Evolutionary conservation across 2,888 invertebrate species (phyloP), one percentile per base, ranked within the genome.

Genomic region (Liopterus haemorrhoidalis): DNA sequence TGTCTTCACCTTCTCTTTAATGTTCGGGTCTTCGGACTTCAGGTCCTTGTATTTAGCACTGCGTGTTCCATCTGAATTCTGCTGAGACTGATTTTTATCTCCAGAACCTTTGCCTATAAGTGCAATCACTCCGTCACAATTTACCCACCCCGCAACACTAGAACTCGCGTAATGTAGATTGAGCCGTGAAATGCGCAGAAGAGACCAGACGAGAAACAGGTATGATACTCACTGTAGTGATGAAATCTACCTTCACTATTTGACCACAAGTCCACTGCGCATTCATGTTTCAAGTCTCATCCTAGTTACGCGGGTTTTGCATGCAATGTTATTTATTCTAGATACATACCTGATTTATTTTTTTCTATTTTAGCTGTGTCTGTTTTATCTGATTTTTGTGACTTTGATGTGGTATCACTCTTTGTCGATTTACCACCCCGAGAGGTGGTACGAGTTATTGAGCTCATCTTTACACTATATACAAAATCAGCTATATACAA

Each of bases 401-500:
- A 54, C 60, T 68, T 65, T 41, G 41, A 41, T 35, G 46, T 39
- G 12, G 32, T 46, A 48, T 68, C 68, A 48, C 62, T 59, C 59
- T 68, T 68, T 44, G 60, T 54, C 53, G 64, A 64, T 59, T 68
- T 69, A 49, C 79, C 79, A 74, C 79, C 78, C 66, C 78, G 70
- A 49, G 67, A 74, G 76, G 79, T 75, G 78, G 79, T 75, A 70
- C 78, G 78, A 71, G 73, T 76, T 67, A 75, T 76, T 73, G 79
- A 75, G 75, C 79, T 80, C 79, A 79, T 81, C 68, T 74, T 80
- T 78, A 79, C 75, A 78, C 75, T 83, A 83, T 83, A 73, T 83
- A 83, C 82, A 84, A n/a, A n/a, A 76, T 76, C 74, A 63, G 76
- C 77, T 84, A 84, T 84, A 76, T 84, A 84, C 83, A 83, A 76